Conservation (phyloP, 2,797 vertebrate genomes). For the Helarctos malayanus region DNA sequence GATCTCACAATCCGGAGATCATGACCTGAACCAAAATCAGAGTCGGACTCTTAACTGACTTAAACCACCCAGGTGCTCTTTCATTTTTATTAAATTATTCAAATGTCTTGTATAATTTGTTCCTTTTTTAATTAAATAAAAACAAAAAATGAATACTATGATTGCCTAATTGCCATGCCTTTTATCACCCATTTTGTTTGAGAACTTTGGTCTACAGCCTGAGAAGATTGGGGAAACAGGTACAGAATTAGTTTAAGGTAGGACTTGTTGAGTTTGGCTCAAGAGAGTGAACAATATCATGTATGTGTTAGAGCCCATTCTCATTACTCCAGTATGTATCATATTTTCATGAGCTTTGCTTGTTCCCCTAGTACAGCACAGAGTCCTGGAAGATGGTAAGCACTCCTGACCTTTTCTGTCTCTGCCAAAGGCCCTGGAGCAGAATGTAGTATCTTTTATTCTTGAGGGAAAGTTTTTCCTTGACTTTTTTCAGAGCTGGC, state of each 20-base stretch:
- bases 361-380: neutral
- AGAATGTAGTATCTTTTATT: neutral
- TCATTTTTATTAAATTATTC: neutral
- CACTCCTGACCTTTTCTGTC: neutral
- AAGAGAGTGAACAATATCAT: neutral
- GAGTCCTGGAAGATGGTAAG: neutral
- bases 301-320: neutral
- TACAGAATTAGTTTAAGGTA: neutral
- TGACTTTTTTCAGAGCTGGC: neutral
- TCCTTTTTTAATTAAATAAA: neutral
- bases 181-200: neutral
- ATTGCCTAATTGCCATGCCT: neutral
- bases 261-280: neutral
- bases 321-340: neutral
- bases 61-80: too few relatives aligned
- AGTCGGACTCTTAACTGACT: too few relatives aligned
- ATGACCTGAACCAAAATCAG: too few relatives aligned
- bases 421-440: neutral
- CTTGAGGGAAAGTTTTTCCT: neutral
- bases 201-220: neutral
- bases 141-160: neutral
- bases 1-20: too few relatives aligned
- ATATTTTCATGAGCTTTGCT: constrained; percentile 5
- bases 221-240: neutral
- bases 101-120: neutral